These are phyloP conservation scores for Pelusios castaneus DNA, from an alignment of 2,113 vertebrate species.

Conservation along the genomic window DNA sequence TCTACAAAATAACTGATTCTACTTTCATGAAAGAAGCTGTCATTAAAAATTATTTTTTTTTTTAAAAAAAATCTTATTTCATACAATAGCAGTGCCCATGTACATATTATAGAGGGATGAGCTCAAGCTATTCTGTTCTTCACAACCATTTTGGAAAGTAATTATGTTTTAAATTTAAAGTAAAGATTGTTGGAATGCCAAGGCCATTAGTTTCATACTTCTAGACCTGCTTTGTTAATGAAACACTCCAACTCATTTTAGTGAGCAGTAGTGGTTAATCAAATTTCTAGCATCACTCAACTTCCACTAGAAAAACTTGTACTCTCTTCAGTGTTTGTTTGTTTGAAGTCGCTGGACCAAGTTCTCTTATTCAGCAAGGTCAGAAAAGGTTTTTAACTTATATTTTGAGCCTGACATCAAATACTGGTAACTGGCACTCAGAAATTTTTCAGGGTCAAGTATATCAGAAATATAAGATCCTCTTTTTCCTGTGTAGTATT, in stretches of 20 bases:
- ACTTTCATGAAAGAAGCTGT: constrained; percentile 63
- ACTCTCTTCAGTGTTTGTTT: constrained; percentile 40
- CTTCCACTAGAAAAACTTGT: constrained; percentile 6
- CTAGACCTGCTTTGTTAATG: constrained; percentile 48
- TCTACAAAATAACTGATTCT: constrained; percentile 69
- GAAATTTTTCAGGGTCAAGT: constrained; percentile 45
- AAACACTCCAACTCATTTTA: constrained; percentile 47
- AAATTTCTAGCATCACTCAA: constrained; percentile 11
- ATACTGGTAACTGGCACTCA: constrained; percentile 49
- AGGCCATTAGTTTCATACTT: constrained; percentile 58
- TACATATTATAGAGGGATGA: constrained; percentile 70
- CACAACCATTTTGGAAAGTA: constrained; percentile 57
- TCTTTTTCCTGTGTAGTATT: constrained; percentile 63
- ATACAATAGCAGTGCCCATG: constrained; percentile 64
- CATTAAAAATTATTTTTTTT: constrained; percentile 63
- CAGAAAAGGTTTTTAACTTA: background rate
- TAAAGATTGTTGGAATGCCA: constrained; percentile 50
- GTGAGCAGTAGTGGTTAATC: constrained; percentile 35
- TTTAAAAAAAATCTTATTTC: constrained; percentile 67
- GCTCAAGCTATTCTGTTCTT: constrained; percentile 60
- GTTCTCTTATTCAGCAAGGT: constrained; percentile 57
- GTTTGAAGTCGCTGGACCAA: constrained; percentile 35
- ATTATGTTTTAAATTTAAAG: constrained; percentile 51
- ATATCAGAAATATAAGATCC: constrained; percentile 36
- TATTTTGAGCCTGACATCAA: constrained; percentile 47